Base-by-base conservation (phyloP, 2,797 vertebrate genomes). In the Phoebastria nigripes region DNA sequence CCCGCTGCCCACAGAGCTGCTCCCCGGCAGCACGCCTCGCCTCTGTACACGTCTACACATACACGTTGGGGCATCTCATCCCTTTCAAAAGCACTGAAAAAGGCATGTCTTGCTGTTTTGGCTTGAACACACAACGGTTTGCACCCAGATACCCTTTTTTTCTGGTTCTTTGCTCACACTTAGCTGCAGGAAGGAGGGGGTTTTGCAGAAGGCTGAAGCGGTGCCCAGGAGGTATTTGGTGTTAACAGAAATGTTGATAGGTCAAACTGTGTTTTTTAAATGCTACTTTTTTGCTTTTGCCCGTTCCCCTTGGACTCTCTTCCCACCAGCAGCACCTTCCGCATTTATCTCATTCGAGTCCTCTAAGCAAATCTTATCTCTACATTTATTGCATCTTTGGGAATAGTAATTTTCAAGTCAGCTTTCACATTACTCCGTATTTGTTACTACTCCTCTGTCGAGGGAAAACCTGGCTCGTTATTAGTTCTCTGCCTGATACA, bases 391-490 rank as follows among this genome's bases (percentile, higher is more conserved):
- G 93, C 93, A 89, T 97, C 98, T 97, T 96, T 94, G 97, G 98
- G 97, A 98, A 94, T 96, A 96, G 97, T 97, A 97, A 98, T 98
- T 98, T 98, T 98, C 97, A 96, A 97, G 97, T 95, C 94, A 96
- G 94, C 93, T 97, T 98, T 97, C 97, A 97, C 98, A 97, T 97
- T 95, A 97, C 94, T 97, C 94, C 89, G 61, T 97, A 98, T 98
- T 98, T 98, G 98, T 98, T 98, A 97, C 97, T 95, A 85, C 72
- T 85, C 80, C 81, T 96, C 96, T 87, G 93, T 93, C 94, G 9
- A 94, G 97, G 97, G 95, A 97, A 95, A 96, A 97, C 92, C 96
- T 96, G 93, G 86, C 97, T 98, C 82, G 92, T 98, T 98, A 98
- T 98, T 98, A 98, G 97, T 97, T 98, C 95, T 96, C 97, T 97